Percentiles rank a stretch among this genome's conserved stretches.
These are phyloP conservation scores for Theodoxus fluviatilis DNA, from an alignment of 2,888 invertebrate genomes.

Conservation along the genomic window DNA sequence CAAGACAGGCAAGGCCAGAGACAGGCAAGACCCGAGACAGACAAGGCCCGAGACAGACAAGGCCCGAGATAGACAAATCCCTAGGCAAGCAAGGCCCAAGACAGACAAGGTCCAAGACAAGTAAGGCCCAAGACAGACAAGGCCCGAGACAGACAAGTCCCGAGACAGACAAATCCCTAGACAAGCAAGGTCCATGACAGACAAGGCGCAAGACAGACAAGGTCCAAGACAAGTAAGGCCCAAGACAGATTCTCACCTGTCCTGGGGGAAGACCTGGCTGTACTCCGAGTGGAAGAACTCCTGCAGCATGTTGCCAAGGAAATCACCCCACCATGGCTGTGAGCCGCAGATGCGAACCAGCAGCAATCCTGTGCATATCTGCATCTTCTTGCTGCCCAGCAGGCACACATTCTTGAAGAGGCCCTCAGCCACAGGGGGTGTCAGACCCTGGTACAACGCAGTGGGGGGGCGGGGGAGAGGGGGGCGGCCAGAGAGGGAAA, in stretches of 20 bases:
- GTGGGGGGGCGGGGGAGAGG: slow-evolving; percentile 65
- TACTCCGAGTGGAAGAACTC: slow-evolving; percentile 81
- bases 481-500: slow-evolving; percentile 46
- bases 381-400: slow-evolving; percentile 73
- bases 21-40: no score
- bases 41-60: no score
- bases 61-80: no score
- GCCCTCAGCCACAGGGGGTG: slow-evolving; percentile 66
- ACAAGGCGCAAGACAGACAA: no score
- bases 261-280: slow-evolving; percentile 82
- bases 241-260: slow-evolving; percentile 75
- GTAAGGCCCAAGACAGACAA: no score
- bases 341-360: slow-evolving; percentile 80
- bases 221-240: no score
- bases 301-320: slow-evolving; percentile 82
- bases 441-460: slow-evolving; percentile 54
- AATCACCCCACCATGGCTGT: slow-evolving; percentile 88
- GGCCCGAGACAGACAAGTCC: no score
- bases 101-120: no score
- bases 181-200: not conserved
- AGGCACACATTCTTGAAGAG: slow-evolving; percentile 79
- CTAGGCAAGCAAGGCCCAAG: no score
- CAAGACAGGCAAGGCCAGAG: no score
- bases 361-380: slow-evolving; percentile 70
- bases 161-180: no score